Base-by-base conservation (phyloP, 1,140 invertebrate species). In the Adelges cooleyi region DNA sequence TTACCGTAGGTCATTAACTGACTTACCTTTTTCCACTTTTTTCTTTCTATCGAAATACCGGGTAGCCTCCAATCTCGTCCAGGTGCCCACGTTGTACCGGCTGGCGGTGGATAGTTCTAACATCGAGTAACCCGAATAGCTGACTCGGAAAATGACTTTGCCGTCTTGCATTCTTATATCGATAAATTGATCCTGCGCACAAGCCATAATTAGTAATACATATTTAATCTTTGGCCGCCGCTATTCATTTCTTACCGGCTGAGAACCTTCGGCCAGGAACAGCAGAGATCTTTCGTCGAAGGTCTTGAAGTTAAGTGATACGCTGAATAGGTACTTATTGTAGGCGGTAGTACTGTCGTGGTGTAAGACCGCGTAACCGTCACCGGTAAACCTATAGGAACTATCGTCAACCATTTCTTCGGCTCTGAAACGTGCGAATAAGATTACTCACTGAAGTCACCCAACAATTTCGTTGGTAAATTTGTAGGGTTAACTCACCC, bases 261-360 rank as follows among this genome's bases (percentile, higher is more conserved):
- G 40, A 4, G 52, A 46, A 11, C 68, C 68, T 13, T 85, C 80
- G 23, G 89, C 85, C 40, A 94, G 76, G 73, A 95, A 92, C 0
- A 96, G 78, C 6, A 94, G 74, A 2, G 90, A 88, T 76, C 95
- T 85, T 73, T 92, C 86, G 75, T 95, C 92, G 69, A 86, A 86
- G 0, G 90, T 93, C 67, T 83, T 82, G 74, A 96, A 92, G 67
- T 82, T 84, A 48, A 96, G 80, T 15, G 84, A 82, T 1, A 95
- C 79, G 40, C 83, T 84, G 73, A 91, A 90, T 13, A 83, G 79
- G 69, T 84, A 82, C 71, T 82, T 81, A 69, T 85, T 82, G 71
- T 88, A 84, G 1, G 80, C 80, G 65, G 79, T 79, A 15, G 79
- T 80, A 13, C 78, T 79, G 27, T 79, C 80, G 69, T 82, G 77